phyloP scores from a whole-genome alignment of 2,888 invertebrate genomes.

The Chrysina gloriosa region DNA sequence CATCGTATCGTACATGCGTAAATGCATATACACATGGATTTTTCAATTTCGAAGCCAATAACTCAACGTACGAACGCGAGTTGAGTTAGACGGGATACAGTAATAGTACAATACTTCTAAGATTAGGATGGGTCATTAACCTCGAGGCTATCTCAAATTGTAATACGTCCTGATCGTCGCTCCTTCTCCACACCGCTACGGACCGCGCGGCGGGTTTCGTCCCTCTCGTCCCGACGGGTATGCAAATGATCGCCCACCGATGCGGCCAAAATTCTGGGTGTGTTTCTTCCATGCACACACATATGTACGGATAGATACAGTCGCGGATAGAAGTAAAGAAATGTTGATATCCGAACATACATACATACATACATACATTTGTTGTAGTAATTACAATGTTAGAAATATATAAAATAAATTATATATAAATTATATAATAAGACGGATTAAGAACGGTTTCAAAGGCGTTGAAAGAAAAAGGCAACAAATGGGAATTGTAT shows the following conservation, averaged over 20 bases:
- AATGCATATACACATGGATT: neutral
- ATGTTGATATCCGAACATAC: neutral
- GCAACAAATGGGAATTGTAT: too few relatives aligned
- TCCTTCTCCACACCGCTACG: constrained; percentile 21
- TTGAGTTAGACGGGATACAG: constrained; percentile 34
- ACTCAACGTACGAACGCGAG: neutral
- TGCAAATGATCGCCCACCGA: constrained; percentile 44
- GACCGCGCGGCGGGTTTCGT: constrained; percentile 3
- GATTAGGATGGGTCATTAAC: constrained; percentile 58
- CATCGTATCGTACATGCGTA: neutral
- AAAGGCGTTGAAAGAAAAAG: too few relatives aligned
- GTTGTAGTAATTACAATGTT: too few relatives aligned
- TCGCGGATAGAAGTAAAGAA: too few relatives aligned
- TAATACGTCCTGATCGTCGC: constrained; percentile 31
- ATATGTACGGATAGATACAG: too few relatives aligned
- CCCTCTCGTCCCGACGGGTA: constrained; percentile 35
- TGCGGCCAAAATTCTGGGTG: constrained; percentile 48
- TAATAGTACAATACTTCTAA: constrained; percentile 55
- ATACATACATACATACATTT: neutral
- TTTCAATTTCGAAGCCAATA: constrained; percentile 17
- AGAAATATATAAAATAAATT: too few relatives aligned
- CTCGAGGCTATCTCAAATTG: constrained; percentile 45
- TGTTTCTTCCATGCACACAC: constrained; percentile 42
- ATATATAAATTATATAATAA: too few relatives aligned
- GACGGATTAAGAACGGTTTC: too few relatives aligned